These are phyloP conservation scores for Morone chrysops DNA, from an alignment of 2,113 vertebrate genomes.

Conservation along the genomic window DNA sequence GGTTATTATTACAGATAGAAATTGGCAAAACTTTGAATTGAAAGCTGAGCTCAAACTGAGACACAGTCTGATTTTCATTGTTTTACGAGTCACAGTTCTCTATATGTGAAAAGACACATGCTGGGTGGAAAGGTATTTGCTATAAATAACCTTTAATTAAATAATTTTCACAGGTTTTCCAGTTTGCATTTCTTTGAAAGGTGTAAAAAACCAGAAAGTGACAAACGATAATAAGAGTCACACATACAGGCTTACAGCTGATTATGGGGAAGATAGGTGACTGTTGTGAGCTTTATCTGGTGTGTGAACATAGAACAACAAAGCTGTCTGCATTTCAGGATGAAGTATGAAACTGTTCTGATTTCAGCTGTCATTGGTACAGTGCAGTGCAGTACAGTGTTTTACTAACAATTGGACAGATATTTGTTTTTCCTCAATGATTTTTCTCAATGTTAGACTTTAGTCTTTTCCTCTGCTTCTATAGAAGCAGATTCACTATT, in stretches of 20 bases:
- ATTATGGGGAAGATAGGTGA: background rate
- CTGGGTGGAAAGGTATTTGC: background rate
- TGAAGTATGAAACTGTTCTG: background rate
- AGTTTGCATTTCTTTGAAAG: background rate
- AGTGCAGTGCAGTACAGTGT: background rate
- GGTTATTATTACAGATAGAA: background rate
- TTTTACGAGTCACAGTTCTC: background rate
- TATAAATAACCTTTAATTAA: slow-evolving; percentile 21
- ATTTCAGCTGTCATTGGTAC: background rate
- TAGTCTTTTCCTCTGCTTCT: background rate
- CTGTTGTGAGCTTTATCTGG: background rate
- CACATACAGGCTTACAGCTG: background rate
- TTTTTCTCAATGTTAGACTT: background rate
- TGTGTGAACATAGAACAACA: background rate
- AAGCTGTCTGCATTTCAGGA: background rate
- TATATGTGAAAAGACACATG: background rate
- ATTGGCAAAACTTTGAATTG: background rate
- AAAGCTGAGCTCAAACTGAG: background rate
- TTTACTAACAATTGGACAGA: background rate
- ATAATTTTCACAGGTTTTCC: slow-evolving; percentile 11
- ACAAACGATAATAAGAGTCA: slow-evolving; percentile 1
- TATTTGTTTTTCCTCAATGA: background rate
- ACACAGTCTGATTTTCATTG: background rate
- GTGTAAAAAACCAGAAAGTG: slow-evolving; percentile 22
- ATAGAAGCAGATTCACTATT: background rate